These are phyloP conservation scores for Scaptomyza cyrtandrae DNA, from an alignment of 2,888 invertebrate genomes.

Conservation along the genomic window DNA sequence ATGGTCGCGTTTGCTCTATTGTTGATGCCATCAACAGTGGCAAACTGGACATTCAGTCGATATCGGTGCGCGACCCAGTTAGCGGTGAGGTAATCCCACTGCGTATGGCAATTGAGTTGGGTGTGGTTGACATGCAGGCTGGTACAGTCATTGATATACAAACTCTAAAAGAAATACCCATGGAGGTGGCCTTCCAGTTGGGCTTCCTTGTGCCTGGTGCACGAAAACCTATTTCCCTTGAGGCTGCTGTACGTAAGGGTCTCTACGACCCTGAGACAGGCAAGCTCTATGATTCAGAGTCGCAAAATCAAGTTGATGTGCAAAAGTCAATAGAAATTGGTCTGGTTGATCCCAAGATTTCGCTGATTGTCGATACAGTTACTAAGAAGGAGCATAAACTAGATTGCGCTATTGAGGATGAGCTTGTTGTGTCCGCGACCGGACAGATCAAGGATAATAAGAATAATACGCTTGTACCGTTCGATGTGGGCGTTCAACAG, in stretches of 20 bases:
- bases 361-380: conserved; percentile 91
- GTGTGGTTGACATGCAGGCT: conserved; percentile 90
- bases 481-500: conserved; percentile 89
- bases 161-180: conserved; percentile 88
- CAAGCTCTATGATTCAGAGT: conserved; percentile 89
- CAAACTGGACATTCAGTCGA: conserved; percentile 90
- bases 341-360: conserved; percentile 92
- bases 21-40: conserved; percentile 91
- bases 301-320: conserved; percentile 89
- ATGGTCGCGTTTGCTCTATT: conserved; percentile 88
- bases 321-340: conserved; percentile 91
- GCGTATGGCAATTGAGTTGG: conserved; percentile 92
- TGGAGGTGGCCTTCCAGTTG: conserved; percentile 89
- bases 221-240: conserved; percentile 90
- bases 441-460: conserved; percentile 91
- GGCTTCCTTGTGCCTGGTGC: conserved; percentile 89
- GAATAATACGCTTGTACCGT: conserved; percentile 88
- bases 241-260: conserved; percentile 90
- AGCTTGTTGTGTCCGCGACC: conserved; percentile 88
- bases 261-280: conserved; percentile 89
- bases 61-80: conserved; percentile 90
- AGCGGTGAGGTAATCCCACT: conserved; percentile 91
- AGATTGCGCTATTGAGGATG: conserved; percentile 89
- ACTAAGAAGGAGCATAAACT: conserved; percentile 90
- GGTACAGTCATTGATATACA: conserved; percentile 90